Percentiles rank a stretch among this genome's conserved stretches.
phyloP scores from a whole-genome alignment of 2,113 vertebrate genomes.

The Cnemophilus loriae region DNA sequence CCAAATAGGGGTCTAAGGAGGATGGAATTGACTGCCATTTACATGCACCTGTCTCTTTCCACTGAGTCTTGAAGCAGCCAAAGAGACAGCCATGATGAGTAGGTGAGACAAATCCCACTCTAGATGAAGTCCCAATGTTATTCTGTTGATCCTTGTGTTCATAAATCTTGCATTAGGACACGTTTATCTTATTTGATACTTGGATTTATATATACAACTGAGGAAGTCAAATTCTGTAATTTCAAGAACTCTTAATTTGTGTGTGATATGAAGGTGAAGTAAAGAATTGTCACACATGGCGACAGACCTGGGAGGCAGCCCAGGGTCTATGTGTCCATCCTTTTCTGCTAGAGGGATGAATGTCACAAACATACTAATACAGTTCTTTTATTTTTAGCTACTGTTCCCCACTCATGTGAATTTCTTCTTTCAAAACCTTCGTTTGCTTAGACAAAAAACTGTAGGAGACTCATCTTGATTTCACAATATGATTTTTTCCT shows the following conservation, averaged over 20 bases:
- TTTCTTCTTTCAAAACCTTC: background rate
- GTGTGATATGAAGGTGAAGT: background rate
- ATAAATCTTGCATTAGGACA: background rate
- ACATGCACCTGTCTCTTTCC: background rate
- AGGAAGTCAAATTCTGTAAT: background rate
- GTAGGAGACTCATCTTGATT: background rate
- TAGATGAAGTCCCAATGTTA: background rate
- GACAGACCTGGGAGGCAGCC: background rate
- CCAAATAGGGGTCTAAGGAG: background rate
- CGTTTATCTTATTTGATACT: background rate
- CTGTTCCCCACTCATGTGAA: background rate
- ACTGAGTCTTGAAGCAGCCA: background rate
- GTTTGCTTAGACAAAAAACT: background rate
- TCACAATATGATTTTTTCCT: background rate
- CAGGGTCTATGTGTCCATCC: background rate
- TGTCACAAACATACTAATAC: background rate
- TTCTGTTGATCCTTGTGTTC: background rate
- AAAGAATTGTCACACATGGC: background rate
- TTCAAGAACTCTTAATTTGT: background rate
- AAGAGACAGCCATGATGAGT: background rate
- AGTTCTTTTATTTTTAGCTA: background rate
- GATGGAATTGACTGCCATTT: background rate
- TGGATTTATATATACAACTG: background rate
- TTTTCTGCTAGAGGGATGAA: background rate
- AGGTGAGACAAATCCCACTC: background rate